These are phyloP conservation scores for Lepidonotus clava DNA, from an alignment of 2,888 invertebrate genomes.

Conservation along the genomic window DNA sequence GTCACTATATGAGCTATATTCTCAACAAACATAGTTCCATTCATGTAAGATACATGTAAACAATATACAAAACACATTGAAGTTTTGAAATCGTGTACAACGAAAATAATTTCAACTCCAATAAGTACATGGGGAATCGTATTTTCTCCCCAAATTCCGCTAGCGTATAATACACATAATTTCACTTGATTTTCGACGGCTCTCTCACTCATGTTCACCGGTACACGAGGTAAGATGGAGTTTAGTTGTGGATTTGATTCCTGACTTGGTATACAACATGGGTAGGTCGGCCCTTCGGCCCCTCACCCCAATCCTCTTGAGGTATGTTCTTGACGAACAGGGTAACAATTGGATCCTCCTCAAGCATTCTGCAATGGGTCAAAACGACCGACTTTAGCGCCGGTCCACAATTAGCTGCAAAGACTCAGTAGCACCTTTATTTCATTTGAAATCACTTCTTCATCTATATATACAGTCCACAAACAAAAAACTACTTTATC, in stretches of 20 bases:
- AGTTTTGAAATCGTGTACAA: too few relatives aligned
- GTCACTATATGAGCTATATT: too few relatives aligned
- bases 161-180: too few relatives aligned
- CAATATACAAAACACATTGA: too few relatives aligned
- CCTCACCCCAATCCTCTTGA: background rate
- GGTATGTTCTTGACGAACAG: background rate
- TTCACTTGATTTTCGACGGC: too few relatives aligned
- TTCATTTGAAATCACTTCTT: slow-evolving; percentile 39
- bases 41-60: too few relatives aligned
- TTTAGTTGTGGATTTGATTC: slow-evolving; percentile 14
- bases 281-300: background rate
- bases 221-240: background rate
- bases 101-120: too few relatives aligned
- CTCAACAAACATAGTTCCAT: too few relatives aligned
- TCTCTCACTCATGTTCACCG: slow-evolving; percentile 39
- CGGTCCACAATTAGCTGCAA: slow-evolving; percentile 1
- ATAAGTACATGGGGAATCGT: too few relatives aligned
- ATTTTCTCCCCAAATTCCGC: too few relatives aligned
- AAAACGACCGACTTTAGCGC: too few relatives aligned
- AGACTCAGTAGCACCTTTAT: slow-evolving; percentile 44
- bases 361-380: background rate
- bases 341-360: background rate
- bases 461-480: slow-evolving; percentile 4
- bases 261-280: slow-evolving; percentile 11
- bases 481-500: background rate